phyloP scores from a whole-genome alignment of 2,113 vertebrate species.

The Chionodraco myersi region DNA sequence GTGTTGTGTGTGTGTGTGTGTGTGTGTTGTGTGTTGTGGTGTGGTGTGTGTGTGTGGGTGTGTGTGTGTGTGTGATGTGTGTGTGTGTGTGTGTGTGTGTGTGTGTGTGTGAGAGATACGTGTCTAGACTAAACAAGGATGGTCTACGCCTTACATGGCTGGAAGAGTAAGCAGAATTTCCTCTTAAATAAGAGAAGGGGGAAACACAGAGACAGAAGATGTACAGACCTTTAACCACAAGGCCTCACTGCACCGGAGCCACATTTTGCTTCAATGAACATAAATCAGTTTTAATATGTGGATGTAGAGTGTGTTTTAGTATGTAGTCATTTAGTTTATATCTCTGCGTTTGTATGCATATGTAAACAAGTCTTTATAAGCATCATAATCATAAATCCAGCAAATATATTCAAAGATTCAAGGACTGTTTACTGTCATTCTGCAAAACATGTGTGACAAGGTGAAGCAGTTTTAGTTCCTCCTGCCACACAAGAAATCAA shows the following conservation, averaged over 20 bases:
- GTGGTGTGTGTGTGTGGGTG: not conserved
- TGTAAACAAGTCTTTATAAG: not conserved
- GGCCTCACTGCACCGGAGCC: slow-evolving; percentile 11
- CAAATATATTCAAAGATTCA: not conserved
- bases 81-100: too few species aligned
- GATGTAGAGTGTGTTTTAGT: not conserved
- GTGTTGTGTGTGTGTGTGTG: slow-evolving; percentile 3
- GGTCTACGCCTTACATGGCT: slow-evolving; percentile 59
- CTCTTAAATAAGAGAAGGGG: slow-evolving; percentile 51
- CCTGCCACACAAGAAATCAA: too few species aligned
- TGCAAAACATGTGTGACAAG: too few species aligned
- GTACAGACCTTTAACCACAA: slow-evolving; percentile 57
- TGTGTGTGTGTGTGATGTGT: slow-evolving; percentile 17
- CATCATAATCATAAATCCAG: slow-evolving; percentile 4
- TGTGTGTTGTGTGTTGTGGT: not conserved
- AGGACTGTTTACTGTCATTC: too few species aligned
- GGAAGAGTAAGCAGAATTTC: slow-evolving; percentile 68
- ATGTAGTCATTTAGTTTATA: slow-evolving; percentile 1
- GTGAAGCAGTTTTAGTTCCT: too few species aligned
- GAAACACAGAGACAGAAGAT: slow-evolving; percentile 52
- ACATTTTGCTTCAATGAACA: slow-evolving; percentile 23
- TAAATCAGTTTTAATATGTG: slow-evolving; percentile 10
- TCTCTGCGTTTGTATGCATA: not conserved
- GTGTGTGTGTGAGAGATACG: too few species aligned
- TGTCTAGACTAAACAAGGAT: slow-evolving; percentile 79